Evolutionary conservation across 2,113 vertebrate genomes (phyloP).

Genomic region (Chlorodrepanis virens): DNA sequence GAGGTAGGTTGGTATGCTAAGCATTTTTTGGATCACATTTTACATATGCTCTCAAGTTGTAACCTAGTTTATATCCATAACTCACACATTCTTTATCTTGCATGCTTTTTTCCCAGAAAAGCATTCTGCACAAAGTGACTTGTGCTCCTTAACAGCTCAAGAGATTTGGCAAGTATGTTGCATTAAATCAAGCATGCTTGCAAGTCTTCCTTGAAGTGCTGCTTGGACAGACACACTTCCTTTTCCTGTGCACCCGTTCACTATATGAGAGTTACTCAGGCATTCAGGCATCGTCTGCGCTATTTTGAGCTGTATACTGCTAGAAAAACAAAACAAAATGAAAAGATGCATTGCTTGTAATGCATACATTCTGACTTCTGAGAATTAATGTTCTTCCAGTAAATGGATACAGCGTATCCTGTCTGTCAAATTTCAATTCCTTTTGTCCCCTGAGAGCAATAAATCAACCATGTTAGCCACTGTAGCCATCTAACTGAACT

Average conservation of each 20-base stretch:
- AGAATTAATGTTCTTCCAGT: slow-evolving; percentile 46
- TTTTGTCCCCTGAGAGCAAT: slow-evolving; percentile 37
- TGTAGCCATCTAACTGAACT: slow-evolving; percentile 42
- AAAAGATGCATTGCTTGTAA: slow-evolving; percentile 25
- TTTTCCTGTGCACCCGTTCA: background rate
- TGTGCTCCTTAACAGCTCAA: background rate
- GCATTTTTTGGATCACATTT: background rate
- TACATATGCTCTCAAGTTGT: background rate
- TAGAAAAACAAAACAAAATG: slow-evolving; percentile 34
- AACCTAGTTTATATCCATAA: background rate
- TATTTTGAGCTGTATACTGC: slow-evolving; percentile 16
- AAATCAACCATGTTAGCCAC: slow-evolving; percentile 42
- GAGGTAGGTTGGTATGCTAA: background rate
- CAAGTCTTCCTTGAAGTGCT: background rate
- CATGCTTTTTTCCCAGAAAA: background rate
- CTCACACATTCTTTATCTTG: background rate
- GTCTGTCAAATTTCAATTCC: slow-evolving; percentile 58
- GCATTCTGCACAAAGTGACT: background rate
- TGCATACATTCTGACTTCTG: slow-evolving; percentile 38
- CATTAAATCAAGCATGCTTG: background rate
- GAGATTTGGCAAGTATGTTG: background rate
- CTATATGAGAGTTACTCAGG: background rate
- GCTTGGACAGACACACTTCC: slow-evolving; percentile 33
- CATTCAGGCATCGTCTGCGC: background rate
- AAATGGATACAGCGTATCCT: background rate